Base-by-base conservation (phyloP, 2,888 invertebrate species). In the Noctuana brunneofusca region DNA sequence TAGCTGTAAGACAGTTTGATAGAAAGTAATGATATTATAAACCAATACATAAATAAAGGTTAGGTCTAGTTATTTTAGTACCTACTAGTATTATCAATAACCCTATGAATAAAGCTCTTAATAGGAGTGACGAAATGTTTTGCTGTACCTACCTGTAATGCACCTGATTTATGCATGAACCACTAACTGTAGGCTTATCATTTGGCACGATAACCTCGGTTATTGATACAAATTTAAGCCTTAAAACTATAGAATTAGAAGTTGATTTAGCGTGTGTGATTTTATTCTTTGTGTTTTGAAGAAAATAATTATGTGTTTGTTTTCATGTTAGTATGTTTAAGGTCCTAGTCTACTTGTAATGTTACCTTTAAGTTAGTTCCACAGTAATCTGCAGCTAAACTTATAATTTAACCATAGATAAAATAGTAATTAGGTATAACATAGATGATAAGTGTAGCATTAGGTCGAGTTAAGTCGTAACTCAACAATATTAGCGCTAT, bases 141-240 rank as follows among this genome's bases (percentile, higher is more conserved):
- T 38, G 24, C 16, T 22, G 32, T n/a, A n/a, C n/a, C n/a, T n/a
- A n/a, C n/a, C n/a, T 57, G 22, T 48, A 20, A 5, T 38, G 54
- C 60, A 60, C 60, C 41, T 20, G 60, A 27, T 60, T 60, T 54
- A 35, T 60, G 60, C 60, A 60, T 60, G 60, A 35, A 46, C 32
- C 54, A 60, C 54, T 6, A 60, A 41, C 11, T 54, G 54, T 53
- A 59, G 46, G 46, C 1, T 49, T 16, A 35, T 24, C 54, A 60
- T 46, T 54, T 35, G 14, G 48, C 12, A 48, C 22, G 48, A 48
- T 46, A 60, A 54, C 54, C 38, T 60, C 41, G 43, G 27, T 59
- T 27, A 54, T 38, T 60, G 38, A 60, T 54, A 35, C 46, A 38
- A 46, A 53, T 32, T 12, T 49, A 24, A 32, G 4, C 16, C 46